Evolutionary conservation across 35 echinoderm and acorn worm species (phyloP).

Genomic region (Diadema setosum): DNA sequence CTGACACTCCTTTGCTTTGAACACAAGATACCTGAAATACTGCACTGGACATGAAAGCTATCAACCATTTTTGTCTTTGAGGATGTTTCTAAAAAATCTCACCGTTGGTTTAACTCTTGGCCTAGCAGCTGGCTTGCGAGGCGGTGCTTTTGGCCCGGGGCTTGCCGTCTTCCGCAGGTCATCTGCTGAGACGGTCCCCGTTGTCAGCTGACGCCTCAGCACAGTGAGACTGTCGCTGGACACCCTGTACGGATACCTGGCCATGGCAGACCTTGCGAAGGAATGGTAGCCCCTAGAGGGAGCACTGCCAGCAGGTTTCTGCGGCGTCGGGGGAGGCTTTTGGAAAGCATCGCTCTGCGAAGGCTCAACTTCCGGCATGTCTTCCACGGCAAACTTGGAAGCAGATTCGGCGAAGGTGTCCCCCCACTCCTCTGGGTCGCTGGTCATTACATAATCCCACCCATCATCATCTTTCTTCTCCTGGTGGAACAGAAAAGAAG

Average conservation of each 20-base stretch:
- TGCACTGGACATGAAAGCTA: too few species aligned
- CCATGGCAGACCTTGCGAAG: not conserved
- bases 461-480: not conserved
- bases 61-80: too few species aligned
- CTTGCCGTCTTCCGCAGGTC: not conserved
- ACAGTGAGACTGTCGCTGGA: not conserved
- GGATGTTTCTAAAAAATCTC: too few species aligned
- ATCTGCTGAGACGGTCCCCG: not conserved
- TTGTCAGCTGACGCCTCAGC: not conserved
- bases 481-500: not conserved
- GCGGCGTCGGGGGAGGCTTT: not conserved
- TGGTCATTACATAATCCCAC: not conserved
- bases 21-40: too few species aligned
- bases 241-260: not conserved
- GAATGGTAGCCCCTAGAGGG: not conserved
- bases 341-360: not conserved
- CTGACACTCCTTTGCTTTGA: too few species aligned
- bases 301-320: not conserved
- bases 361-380: not conserved
- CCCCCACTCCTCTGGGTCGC: not conserved
- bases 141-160: not conserved
- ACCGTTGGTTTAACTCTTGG: not conserved
- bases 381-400: not conserved
- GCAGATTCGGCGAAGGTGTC: not conserved
- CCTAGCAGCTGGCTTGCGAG: slow-evolving; percentile 2